phyloP scores from a whole-genome alignment of 2,888 invertebrate genomes.

The Drosophila monieri region DNA sequence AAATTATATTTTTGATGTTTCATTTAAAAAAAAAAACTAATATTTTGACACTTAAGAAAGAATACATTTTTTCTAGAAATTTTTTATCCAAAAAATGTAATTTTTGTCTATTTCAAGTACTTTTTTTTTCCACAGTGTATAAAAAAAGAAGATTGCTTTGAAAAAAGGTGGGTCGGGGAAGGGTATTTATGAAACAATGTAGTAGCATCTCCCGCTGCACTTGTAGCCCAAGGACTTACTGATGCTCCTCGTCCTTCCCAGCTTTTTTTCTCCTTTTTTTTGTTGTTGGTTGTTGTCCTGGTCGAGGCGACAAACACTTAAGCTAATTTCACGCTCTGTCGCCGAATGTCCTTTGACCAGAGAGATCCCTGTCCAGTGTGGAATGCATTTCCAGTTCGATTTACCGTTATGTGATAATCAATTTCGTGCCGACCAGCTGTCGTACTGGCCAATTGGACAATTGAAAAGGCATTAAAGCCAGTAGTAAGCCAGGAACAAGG shows the following conservation, averaged over 20 bases:
- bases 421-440: slow-evolving; percentile 63
- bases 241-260: slow-evolving; percentile 6
- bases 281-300: background rate
- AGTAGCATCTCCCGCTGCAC: slow-evolving; percentile 23
- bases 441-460: slow-evolving; percentile 52
- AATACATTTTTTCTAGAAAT: no score
- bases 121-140: background rate
- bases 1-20: no score
- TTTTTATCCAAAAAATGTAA: no score
- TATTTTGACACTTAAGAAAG: no score
- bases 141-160: background rate
- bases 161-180: background rate
- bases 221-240: slow-evolving; percentile 37
- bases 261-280: background rate
- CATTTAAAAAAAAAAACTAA: no score
- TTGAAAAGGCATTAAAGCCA: slow-evolving; percentile 46
- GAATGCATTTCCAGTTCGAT: slow-evolving; percentile 13
- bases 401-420: slow-evolving; percentile 38
- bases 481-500: background rate
- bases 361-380: background rate
- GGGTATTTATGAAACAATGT: background rate
- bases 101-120: no score
- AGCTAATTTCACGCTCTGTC: slow-evolving; percentile 82
- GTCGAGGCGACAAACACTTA: slow-evolving; percentile 61
- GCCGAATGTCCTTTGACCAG: slow-evolving; percentile 29